These are phyloP conservation scores for Emys orbicularis DNA, from an alignment of 2,797 vertebrate genomes.

Conservation along the genomic window DNA sequence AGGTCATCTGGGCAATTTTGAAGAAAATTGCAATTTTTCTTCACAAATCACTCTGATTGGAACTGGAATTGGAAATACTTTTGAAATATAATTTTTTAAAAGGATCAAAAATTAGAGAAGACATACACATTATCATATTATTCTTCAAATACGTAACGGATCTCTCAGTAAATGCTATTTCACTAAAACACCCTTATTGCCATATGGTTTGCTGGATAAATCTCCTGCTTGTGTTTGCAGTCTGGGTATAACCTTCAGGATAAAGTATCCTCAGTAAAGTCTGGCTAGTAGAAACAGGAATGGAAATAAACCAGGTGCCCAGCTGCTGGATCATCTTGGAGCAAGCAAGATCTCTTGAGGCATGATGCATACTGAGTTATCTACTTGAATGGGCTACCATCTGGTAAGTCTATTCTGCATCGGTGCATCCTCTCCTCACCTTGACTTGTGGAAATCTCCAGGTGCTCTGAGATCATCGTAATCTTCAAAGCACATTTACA, in stretches of 20 bases:
- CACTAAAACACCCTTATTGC: not conserved
- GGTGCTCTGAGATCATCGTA: not conserved
- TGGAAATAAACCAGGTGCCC: not conserved
- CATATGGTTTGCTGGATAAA: not conserved
- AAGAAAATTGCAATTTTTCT: not conserved
- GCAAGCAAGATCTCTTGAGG: not conserved
- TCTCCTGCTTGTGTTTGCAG: not conserved
- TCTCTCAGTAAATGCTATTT: not conserved
- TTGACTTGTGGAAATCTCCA: conserved; percentile 7
- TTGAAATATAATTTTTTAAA: not conserved
- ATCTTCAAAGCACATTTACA: not conserved
- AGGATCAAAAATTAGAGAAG: not conserved
- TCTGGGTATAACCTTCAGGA: not conserved
- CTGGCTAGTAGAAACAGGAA: not conserved
- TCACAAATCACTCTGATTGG: not conserved
- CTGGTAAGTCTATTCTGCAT: not conserved
- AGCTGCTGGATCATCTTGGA: not conserved
- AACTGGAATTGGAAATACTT: not conserved
- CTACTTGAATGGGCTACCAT: not conserved
- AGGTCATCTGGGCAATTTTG: not conserved
- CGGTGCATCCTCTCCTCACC: not conserved
- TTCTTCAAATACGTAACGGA: not conserved
- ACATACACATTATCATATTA: rapidly evolving
- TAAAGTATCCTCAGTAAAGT: not conserved
- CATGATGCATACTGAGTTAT: not conserved